Base-by-base conservation (phyloP, 2,888 invertebrate species). In the Cotesia congregata region DNA sequence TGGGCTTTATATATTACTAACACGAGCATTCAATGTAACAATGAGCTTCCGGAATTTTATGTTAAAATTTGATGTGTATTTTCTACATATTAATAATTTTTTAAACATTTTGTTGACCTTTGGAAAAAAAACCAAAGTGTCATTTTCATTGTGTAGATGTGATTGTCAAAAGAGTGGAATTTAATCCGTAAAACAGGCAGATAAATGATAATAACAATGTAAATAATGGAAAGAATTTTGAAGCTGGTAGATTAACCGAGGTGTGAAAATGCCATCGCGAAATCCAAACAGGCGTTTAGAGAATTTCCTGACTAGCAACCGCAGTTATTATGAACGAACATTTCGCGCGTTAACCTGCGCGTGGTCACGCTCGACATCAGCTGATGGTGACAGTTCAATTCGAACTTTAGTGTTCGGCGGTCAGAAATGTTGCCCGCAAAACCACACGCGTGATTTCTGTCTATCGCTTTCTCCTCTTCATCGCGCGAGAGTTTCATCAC, bases 371-470 rank as follows among this genome's bases (percentile, higher is more conserved):
- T 64, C 78, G 69, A 71, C 70, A 77, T 79, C 77, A 83, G 85
- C 88, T 89, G 89, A 89, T 85, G 87, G 86, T 89, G 89, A 89
- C 89, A 89, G 89, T 89, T 88, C 89, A 89, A 89, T 89, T 88
- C 88, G 86, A 88, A 89, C 84, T 88, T 89, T 84, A 85, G 87
- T 86, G 86, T 88, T 88, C 84, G 85, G 88, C 81, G 89, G 88
- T 88, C 83, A 86, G 87, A 86, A 88, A 88, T 88, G 85, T 85
- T 84, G 80, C 79, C 88, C 88, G 84, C 88, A 86, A 87, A 87
- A 88, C 88, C 87, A 84, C 88, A 87, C 85, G 83, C 86, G 85
- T 86, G 88, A 88, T 88, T 88, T 88, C 88, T 85, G 85, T 85
- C 86, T 84, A 85, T 86, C 38, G 72, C 72, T 72, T 72, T 72